Evolutionary conservation across 2,888 invertebrate genomes (phyloP).

Genomic region (Onchidella celtica): DNA sequence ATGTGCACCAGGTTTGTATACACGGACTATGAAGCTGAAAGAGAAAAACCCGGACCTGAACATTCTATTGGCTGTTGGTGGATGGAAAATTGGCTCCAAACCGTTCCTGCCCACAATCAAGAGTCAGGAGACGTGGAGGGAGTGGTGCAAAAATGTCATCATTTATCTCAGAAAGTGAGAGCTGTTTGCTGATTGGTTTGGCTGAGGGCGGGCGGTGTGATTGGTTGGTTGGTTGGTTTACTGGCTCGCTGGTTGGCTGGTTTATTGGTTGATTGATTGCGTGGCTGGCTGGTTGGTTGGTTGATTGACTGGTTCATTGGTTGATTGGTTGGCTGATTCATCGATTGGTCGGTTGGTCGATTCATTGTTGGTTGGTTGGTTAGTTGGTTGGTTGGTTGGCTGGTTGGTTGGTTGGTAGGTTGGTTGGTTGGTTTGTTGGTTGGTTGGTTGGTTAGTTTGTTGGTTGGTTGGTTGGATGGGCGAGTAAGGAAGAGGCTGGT

Average conservation of each 20-base stretch:
- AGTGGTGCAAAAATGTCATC: constrained; percentile 59
- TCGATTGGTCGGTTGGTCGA: not conserved
- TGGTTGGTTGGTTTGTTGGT: not conserved
- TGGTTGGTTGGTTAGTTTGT: not conserved
- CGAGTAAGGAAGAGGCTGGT: not conserved
- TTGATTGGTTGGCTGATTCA: not conserved
- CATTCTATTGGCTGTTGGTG: constrained; percentile 91
- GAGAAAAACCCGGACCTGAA: constrained; percentile 87
- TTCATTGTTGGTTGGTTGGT: not conserved
- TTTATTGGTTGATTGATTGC: not conserved
- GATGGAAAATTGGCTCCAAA: constrained; percentile 86
- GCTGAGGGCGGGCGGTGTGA: no score
- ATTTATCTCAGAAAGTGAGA: constrained; percentile 59
- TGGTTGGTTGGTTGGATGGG: not conserved
- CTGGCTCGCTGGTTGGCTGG: not conserved
- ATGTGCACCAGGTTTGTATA: constrained; percentile 84
- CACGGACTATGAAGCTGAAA: constrained; percentile 87
- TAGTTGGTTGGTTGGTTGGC: not conserved
- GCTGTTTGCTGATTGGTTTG: not conserved
- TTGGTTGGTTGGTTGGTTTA: not conserved
- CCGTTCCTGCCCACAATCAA: constrained; percentile 65
- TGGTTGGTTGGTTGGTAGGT: not conserved
- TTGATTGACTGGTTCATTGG: not conserved
- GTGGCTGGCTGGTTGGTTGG: not conserved
- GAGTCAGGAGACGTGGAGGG: constrained; percentile 49